Evolutionary conservation across 92 coral and sea anemone species (phyloP), one percentile per base, ranked within the genome.

Genomic region (Palythoa grandiflora): DNA sequence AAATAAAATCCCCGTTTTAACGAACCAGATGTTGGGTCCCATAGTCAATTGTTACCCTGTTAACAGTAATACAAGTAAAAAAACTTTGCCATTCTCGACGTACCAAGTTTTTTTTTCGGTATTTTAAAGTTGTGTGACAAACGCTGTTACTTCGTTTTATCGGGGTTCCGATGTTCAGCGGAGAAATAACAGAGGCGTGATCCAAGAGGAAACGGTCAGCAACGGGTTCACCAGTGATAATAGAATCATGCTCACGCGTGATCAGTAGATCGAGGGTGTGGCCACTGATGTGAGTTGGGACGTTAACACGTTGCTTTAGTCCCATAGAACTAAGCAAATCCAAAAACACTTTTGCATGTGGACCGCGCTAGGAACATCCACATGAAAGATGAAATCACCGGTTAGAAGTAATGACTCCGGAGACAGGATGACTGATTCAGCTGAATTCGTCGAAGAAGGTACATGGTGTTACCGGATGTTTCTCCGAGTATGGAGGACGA

Each of bases 301-400:
- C 83, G 15, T 38, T 75, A 38, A 86, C 89, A 73, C 77, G 84
- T 63, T 86, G 83, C 28, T 75, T 86, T 61, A 86, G 84, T 60
- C 89, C 89, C 89, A 76, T 75, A 6, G 84, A 75, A 11, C 74
- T 38, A 15, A 86, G 84, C 65, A 76, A 40, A 86, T 76, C 89
- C 83, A 86, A 48, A 63, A 76, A 76, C 44, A 40, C 89, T 75
- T 60, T n/a, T 1, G 89, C 84, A 75, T 86, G 39, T 3, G 59
- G 89, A 75, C 75, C 83, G 75, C 48, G n/a, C 5, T n/a, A n/a
- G 16, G 35, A 7, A 86, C 89, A 76, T 86, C 89, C 84, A 87
- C 88, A 55, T 73, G 87, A 47, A 84, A 70, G 7, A 71, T 84
- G 36, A 20, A 84, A 66, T 48, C 87, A 36, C 83, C 83, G 60